Evolutionary conservation across 1,140 invertebrate genomes (phyloP).

Genomic region (Cyclina sinensis): DNA sequence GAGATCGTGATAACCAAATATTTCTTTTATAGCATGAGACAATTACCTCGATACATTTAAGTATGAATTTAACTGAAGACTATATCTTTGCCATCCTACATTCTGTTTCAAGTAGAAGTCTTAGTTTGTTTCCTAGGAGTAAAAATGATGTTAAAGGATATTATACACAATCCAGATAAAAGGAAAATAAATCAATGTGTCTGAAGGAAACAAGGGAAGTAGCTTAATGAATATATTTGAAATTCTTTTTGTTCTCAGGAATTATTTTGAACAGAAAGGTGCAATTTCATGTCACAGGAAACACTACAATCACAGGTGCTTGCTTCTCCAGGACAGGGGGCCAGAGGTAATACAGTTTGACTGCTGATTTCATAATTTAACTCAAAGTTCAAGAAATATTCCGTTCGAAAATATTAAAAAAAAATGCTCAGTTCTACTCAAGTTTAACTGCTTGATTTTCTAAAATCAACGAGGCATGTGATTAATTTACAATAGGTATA

Average conservation of each 20-base stretch:
- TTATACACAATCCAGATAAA: no score
- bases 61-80: neutral
- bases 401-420: no score
- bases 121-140: neutral
- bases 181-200: no score
- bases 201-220: no score
- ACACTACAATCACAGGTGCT: neutral
- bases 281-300: neutral
- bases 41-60: neutral
- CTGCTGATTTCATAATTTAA: no score
- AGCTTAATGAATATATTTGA: neutral
- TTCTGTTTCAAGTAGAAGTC: neutral
- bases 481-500: no score
- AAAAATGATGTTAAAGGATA: neutral
- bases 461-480: no score
- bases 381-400: no score
- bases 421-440: no score
- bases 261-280: neutral
- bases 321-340: neutral
- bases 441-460: no score
- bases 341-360: neutral
- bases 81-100: neutral
- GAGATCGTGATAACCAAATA: neutral
- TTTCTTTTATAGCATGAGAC: neutral
- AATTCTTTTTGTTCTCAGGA: neutral